These are phyloP conservation scores for Eupithecia subfuscata DNA, from an alignment of 2,888 invertebrate genomes.

Conservation along the genomic window DNA sequence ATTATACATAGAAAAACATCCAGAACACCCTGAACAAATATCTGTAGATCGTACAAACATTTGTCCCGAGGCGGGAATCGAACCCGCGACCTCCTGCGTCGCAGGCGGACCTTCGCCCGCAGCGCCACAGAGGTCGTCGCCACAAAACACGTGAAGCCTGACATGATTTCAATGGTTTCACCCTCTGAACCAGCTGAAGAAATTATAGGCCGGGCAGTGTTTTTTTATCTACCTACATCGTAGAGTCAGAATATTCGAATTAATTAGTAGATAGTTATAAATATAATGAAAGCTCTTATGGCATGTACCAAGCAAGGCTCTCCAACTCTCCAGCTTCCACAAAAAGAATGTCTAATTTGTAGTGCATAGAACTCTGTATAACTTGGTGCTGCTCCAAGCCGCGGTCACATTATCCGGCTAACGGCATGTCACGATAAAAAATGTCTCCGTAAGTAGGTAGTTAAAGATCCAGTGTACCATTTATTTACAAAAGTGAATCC, in stretches of 20 bases:
- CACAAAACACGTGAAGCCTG: too few species aligned
- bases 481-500: conserved; percentile 81
- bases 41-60: too few species aligned
- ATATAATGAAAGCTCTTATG: neutral
- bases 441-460: conserved; percentile 81
- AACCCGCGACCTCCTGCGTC: too few species aligned
- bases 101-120: too few species aligned
- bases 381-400: conserved; percentile 41
- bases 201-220: neutral
- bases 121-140: too few species aligned
- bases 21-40: too few species aligned
- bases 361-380: conserved; percentile 14
- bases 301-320: neutral
- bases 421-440: conserved; percentile 70
- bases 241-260: neutral
- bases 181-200: neutral
- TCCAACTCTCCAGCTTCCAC: conserved; percentile 6
- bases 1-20: too few species aligned
- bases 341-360: conserved; percentile 27
- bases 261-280: neutral
- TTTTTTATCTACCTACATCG: neutral
- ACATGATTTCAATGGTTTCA: neutral
- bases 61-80: too few species aligned
- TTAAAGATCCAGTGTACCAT: conserved; percentile 80
- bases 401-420: conserved; percentile 62